phyloP scores from a whole-genome alignment of 2,113 vertebrate species.

The Psilopsiagon aymara region DNA sequence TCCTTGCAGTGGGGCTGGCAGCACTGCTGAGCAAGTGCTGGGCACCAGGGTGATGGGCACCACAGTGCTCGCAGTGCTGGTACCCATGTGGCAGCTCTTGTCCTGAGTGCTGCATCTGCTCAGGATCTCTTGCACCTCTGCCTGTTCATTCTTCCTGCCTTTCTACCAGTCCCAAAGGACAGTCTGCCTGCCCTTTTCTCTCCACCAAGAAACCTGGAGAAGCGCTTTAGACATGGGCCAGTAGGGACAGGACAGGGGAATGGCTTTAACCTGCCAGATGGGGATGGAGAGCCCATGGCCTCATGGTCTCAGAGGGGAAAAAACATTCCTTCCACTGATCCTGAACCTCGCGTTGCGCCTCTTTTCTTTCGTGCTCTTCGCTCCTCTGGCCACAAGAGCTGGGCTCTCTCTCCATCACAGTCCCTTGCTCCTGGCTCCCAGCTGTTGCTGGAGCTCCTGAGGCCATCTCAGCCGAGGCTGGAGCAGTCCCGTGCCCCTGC shows the following conservation, averaged over 20 bases:
- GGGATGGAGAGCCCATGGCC: background rate
- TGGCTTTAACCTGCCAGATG: no score
- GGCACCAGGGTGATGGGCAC: background rate
- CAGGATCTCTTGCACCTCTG: background rate
- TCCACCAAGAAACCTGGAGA: background rate
- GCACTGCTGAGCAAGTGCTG: background rate
- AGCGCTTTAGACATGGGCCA: no score
- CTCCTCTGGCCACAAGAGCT: background rate
- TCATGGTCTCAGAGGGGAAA: background rate
- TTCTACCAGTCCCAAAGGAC: background rate
- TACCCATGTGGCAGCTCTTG: background rate
- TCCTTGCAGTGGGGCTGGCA: accelerated
- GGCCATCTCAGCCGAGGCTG: background rate
- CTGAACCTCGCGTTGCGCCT: accelerated
- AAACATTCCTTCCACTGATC: background rate
- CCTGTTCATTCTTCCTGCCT: background rate
- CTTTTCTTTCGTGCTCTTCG: background rate
- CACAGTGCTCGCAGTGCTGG: background rate
- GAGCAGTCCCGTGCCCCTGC: accelerated
- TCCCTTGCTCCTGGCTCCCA: background rate
- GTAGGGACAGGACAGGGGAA: no score
- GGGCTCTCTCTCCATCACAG: background rate
- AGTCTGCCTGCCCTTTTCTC: background rate
- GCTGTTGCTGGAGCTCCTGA: background rate
- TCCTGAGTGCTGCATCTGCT: background rate